phyloP scores from a whole-genome alignment of 2,888 invertebrate genomes.

The Drosophila koepferae region DNA sequence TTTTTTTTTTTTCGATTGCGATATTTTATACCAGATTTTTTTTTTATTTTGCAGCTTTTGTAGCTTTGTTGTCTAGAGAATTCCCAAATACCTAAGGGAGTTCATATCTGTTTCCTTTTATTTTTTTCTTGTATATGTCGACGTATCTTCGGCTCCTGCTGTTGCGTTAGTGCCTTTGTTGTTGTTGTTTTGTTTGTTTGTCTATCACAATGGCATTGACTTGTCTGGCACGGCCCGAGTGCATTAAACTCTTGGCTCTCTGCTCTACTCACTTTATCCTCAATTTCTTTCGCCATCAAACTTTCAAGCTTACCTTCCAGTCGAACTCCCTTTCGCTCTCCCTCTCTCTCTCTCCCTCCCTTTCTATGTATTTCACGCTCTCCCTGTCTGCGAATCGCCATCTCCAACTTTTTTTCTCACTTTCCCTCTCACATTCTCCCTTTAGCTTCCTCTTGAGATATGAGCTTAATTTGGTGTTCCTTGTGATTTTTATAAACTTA shows the following conservation, averaged over 20 bases:
- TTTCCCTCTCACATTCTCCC: not conserved
- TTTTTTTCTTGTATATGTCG: slow-evolving; percentile 11
- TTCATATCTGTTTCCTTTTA: slow-evolving; percentile 8
- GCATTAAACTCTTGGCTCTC: slow-evolving; percentile 49
- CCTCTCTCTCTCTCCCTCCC: not conserved
- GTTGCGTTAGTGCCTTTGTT: slow-evolving; percentile 24
- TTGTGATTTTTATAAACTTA: not conserved
- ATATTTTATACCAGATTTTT: not conserved
- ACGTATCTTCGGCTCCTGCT: slow-evolving; percentile 28
- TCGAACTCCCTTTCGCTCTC: not conserved
- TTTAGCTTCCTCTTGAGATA: not conserved
- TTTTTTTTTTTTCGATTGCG: slow-evolving; percentile 4
- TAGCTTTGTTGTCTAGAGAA: slow-evolving; percentile 3
- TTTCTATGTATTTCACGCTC: not conserved
- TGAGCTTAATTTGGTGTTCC: not conserved
- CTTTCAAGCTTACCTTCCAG: slow-evolving; percentile 1
- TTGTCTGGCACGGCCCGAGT: slow-evolving; percentile 53
- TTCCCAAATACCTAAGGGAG: slow-evolving; percentile 19
- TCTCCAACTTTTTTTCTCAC: not conserved
- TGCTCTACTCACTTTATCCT: slow-evolving; percentile 19
- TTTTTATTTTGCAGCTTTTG: not conserved
- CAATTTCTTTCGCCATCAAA: slow-evolving; percentile 15
- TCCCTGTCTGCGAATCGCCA: too few species aligned
- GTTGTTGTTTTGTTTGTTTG: slow-evolving; percentile 13
- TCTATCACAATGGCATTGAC: slow-evolving; percentile 58